These are phyloP conservation scores for Sarcophaga variegata DNA, from an alignment of 2,888 invertebrate genomes.

Conservation along the genomic window DNA sequence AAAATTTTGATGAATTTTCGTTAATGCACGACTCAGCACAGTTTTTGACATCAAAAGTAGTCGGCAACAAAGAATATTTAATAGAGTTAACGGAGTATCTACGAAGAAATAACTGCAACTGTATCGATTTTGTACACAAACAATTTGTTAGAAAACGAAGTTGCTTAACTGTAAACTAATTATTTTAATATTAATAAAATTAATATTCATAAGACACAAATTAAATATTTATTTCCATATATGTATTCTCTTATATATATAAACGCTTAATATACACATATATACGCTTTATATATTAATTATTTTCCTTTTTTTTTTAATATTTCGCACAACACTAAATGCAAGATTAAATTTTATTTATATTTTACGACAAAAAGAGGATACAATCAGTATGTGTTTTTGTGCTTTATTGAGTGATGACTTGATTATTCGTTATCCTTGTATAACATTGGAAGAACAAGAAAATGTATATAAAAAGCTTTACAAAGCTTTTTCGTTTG, in stretches of 20 bases:
- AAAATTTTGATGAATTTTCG: no score
- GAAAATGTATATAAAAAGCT: conserved; percentile 27
- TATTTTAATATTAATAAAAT: no score
- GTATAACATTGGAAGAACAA: conserved; percentile 28
- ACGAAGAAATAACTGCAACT: conserved; percentile 10
- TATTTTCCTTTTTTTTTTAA: not conserved
- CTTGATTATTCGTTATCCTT: conserved; percentile 59
- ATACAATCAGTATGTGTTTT: conserved; percentile 10
- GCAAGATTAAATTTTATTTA: conserved; percentile 38
- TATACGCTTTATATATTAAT: conserved; percentile 4
- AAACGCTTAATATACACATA: not conserved
- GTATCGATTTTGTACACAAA: conserved; percentile 42
- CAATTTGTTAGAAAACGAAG: conserved; percentile 11
- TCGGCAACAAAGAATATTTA: conserved; percentile 24
- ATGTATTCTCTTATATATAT: not conserved
- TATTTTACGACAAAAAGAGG: conserved; percentile 41
- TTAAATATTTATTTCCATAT: not conserved
- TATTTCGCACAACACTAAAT: conserved; percentile 56
- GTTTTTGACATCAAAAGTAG: conserved; percentile 34
- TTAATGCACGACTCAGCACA: not conserved
- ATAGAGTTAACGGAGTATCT: conserved; percentile 38
- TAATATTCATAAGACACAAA: not conserved
- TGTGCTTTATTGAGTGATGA: conserved; percentile 47
- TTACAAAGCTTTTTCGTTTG: not conserved
- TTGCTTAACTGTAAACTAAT: not conserved